These are phyloP conservation scores for Caenorhabditis zanzibari DNA, from an alignment of 2,888 invertebrate genomes.

Conservation along the genomic window DNA sequence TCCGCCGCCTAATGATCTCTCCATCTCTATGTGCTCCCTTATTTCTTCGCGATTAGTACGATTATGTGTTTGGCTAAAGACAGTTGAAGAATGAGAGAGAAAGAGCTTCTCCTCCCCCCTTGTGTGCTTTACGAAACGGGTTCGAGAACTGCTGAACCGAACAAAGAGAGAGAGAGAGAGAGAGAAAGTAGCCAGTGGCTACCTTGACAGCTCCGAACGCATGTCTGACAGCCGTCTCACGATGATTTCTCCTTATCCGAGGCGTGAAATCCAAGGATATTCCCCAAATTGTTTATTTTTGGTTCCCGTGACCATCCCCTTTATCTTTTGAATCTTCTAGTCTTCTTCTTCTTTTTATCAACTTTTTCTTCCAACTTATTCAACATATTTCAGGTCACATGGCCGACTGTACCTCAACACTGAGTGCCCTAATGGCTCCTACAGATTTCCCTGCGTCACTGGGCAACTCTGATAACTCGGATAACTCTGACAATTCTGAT, in stretches of 20 bases:
- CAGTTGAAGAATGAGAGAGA: constrained; percentile 34
- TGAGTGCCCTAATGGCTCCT: constrained; percentile 50
- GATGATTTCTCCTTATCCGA: constrained; percentile 29
- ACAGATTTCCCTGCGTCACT: constrained; percentile 40
- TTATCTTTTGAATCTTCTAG: constrained; percentile 4
- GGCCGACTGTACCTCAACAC: constrained; percentile 57
- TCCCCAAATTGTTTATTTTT: constrained; percentile 51
- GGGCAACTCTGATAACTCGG: constrained; percentile 44
- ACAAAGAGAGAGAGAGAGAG: constrained; percentile 47
- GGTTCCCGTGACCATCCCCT: constrained; percentile 43
- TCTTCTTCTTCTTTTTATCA: background rate
- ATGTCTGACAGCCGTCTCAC: constrained; percentile 63
- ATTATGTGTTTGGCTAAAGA: constrained; percentile 70
- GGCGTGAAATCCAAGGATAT: constrained; percentile 14
- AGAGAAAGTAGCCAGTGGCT: constrained; percentile 9
- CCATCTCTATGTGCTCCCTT: constrained; percentile 21
- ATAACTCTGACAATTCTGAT: constrained; percentile 26
- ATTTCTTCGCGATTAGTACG: constrained; percentile 70
- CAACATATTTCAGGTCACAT: constrained; percentile 24
- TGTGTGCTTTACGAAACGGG: constrained; percentile 64
- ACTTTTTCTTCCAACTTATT: background rate
- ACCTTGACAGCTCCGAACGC: constrained; percentile 61
- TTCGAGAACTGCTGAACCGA: constrained; percentile 67
- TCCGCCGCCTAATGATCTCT: constrained; percentile 55
- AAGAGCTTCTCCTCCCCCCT: background rate